Conservation (phyloP, 2,113 vertebrate genomes). For the Podiceps cristatus region DNA sequence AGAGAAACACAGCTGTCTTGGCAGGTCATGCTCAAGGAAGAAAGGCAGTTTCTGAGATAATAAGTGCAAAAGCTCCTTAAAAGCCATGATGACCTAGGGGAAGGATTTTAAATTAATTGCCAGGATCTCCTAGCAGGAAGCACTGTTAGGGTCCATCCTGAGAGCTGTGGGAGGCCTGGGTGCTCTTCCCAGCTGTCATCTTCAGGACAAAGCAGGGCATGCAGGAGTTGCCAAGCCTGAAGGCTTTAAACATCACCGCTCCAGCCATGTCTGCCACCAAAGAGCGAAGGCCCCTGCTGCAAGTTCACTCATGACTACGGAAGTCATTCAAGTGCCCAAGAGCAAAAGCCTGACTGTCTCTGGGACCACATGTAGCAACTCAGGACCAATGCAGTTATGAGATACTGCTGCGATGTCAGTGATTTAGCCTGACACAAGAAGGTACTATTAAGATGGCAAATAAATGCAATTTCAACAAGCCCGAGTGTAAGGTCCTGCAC, state of each 20-base stretch:
- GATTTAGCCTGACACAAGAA: not conserved
- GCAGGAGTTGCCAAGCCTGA: not conserved
- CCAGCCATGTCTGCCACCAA: not conserved
- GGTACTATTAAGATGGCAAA: not conserved
- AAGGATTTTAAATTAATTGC: slow-evolving; percentile 9
- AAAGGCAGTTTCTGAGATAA: not conserved
- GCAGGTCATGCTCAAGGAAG: not conserved
- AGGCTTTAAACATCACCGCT: not conserved
- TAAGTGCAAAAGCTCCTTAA: slow-evolving; percentile 15
- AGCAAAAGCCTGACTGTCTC: not conserved
- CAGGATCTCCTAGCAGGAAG: not conserved
- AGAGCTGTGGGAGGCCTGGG: not conserved
- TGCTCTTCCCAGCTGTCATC: not conserved
- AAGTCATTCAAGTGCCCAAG: not conserved
- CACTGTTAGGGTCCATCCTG: not conserved
- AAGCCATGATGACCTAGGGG: not conserved
- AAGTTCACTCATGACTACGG: rapidly evolving
- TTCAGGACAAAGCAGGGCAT: not conserved
- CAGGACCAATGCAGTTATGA: not conserved
- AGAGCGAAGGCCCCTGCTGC: not conserved
- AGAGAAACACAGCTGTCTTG: slow-evolving; percentile 47
- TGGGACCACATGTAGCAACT: not conserved
- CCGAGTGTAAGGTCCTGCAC: not conserved
- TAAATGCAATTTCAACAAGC: not conserved
- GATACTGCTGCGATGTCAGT: not conserved